Evolutionary conservation across 2,113 vertebrate species (phyloP).

Genomic region (Syrrhaptes paradoxus): DNA sequence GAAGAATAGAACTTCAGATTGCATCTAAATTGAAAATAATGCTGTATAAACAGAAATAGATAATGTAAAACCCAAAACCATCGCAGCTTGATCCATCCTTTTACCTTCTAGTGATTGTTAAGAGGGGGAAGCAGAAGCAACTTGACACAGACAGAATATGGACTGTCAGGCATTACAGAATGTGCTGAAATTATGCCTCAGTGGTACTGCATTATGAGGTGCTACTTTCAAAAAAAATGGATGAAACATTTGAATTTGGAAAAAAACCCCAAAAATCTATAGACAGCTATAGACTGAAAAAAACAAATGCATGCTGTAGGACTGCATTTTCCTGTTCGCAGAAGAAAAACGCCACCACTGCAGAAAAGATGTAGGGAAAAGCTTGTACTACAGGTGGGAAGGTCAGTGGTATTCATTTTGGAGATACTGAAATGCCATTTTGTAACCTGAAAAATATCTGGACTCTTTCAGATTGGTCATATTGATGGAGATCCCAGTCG

Average conservation of each 20-base stretch:
- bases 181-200: not conserved
- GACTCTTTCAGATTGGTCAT: constrained; percentile 86
- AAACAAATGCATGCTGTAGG: not conserved
- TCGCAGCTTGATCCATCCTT: not conserved
- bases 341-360: not conserved
- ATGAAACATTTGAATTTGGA: not conserved
- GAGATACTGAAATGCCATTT: not conserved
- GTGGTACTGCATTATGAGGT: not conserved
- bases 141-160: not conserved
- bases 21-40: not conserved
- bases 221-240: not conserved
- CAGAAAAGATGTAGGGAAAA: not conserved
- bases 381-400: not conserved
- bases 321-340: not conserved
- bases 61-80: not conserved
- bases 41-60: not conserved
- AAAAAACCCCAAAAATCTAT: not conserved
- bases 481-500: constrained; percentile 89
- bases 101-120: not conserved
- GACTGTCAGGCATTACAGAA: not conserved
- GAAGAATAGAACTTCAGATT: not conserved
- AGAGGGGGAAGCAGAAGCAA: not conserved
- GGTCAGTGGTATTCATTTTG: not conserved
- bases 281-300: not conserved
- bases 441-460: not conserved